Percentiles rank a stretch among this genome's conserved stretches.
Conservation (phyloP, 2,797 vertebrate species). For the Cryptoprocta ferox region DNA sequence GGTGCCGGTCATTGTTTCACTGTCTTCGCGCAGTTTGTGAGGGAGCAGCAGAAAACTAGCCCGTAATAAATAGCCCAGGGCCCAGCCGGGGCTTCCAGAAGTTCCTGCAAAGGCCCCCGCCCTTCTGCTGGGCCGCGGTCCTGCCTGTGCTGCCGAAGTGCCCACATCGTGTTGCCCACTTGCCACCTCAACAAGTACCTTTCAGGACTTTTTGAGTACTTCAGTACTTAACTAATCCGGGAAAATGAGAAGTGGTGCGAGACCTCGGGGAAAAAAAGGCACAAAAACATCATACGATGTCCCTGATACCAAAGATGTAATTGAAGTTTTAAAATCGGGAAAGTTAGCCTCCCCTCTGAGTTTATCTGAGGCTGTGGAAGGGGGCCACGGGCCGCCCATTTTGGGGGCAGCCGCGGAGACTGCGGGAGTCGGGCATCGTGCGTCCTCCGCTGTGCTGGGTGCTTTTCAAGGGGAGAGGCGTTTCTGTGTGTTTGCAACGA, state of each 20-base stretch:
- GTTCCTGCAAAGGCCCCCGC: too few relatives aligned
- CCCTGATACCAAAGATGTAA: background rate
- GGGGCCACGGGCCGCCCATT: fast-evolving
- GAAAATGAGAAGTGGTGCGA: background rate
- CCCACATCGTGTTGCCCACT: fast-evolving
- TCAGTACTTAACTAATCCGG: background rate
- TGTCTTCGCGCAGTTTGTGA: too few relatives aligned
- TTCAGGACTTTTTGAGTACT: background rate
- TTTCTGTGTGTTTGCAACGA: background rate
- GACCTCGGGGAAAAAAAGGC: background rate
- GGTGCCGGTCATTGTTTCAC: fast-evolving
- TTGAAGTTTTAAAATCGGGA: background rate
- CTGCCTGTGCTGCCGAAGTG: fast-evolving
- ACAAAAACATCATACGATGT: background rate
- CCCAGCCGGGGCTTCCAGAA: background rate
- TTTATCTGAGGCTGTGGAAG: background rate
- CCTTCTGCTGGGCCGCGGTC: background rate
- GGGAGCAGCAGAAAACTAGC: too few relatives aligned
- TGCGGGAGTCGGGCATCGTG: background rate
- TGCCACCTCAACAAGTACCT: too few relatives aligned
- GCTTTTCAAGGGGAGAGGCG: background rate
- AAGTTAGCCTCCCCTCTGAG: background rate
- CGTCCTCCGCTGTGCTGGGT: background rate
- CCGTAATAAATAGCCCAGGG: fast-evolving
- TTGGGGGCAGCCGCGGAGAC: background rate